Conservation (phyloP, 2,888 invertebrate species). For the Syrista parreyssii region DNA sequence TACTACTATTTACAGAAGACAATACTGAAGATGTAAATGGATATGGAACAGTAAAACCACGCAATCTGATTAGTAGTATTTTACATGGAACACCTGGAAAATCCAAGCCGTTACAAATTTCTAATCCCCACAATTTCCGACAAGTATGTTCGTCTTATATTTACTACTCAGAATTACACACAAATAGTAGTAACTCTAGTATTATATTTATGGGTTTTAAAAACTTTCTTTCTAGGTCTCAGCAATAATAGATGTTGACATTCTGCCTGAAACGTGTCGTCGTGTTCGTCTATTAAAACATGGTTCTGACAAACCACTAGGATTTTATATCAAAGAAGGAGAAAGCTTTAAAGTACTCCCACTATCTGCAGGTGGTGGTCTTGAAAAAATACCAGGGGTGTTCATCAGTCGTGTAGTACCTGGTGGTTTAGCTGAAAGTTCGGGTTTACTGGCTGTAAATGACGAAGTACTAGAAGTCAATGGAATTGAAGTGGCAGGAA, state of each 20-base stretch:
- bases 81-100: slow-evolving; percentile 81
- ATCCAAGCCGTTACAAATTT: slow-evolving; percentile 84
- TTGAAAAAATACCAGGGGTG: slow-evolving; percentile 90
- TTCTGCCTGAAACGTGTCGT: slow-evolving; percentile 95
- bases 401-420: slow-evolving; percentile 95
- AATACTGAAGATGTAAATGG: slow-evolving; percentile 91
- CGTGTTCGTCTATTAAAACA: slow-evolving; percentile 92
- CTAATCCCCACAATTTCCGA: slow-evolving; percentile 95
- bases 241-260: slow-evolving; percentile 97
- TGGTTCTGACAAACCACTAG: slow-evolving; percentile 93
- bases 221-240: slow-evolving; percentile 75
- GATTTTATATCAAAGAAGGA: slow-evolving; percentile 91
- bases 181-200: not conserved
- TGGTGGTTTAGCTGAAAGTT: slow-evolving; percentile 93
- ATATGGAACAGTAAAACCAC: slow-evolving; percentile 85
- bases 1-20: slow-evolving; percentile 72
- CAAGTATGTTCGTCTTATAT: slow-evolving; percentile 69
- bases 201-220: slow-evolving; percentile 2
- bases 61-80: slow-evolving; percentile 80
- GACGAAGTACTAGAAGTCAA: slow-evolving; percentile 97
- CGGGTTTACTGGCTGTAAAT: slow-evolving; percentile 93
- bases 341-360: slow-evolving; percentile 79
- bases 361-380: slow-evolving; percentile 75
- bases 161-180: not conserved
- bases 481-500: slow-evolving; percentile 95